These are phyloP conservation scores for Onychostruthus taczanowskii DNA, from an alignment of 2,113 vertebrate genomes.

Conservation along the genomic window DNA sequence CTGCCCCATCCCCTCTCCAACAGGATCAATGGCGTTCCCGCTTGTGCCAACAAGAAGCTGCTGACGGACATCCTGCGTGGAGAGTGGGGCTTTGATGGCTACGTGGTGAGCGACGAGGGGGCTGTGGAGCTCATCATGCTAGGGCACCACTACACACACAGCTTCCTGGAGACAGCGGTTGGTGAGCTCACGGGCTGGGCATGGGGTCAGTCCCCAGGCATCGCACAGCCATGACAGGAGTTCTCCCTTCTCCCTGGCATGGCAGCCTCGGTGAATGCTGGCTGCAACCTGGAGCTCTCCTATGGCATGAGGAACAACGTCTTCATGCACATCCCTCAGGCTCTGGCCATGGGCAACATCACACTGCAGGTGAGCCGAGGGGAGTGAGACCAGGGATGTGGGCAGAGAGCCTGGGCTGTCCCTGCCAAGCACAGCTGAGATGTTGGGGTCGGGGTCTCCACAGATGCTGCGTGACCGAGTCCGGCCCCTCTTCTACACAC, in stretches of 20 bases:
- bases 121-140: constrained; percentile 68
- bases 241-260: neutral
- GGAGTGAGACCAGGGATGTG: fast-evolving
- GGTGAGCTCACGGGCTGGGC: neutral
- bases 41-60: constrained; percentile 69
- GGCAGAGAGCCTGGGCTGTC: neutral
- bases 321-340: constrained; percentile 52
- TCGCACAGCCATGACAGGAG: fast-evolving
- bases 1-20: neutral
- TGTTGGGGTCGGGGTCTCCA: neutral
- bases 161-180: constrained; percentile 54
- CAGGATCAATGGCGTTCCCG: constrained; percentile 64
- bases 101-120: constrained; percentile 69
- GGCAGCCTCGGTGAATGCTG: constrained; percentile 42
- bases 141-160: constrained; percentile 52
- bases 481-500: constrained; percentile 65
- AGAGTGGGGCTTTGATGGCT: constrained; percentile 70
- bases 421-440: fast-evolving
- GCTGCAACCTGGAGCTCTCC: constrained; percentile 69
- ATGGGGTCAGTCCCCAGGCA: fast-evolving
- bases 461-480: constrained; percentile 55
- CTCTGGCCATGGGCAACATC: constrained; percentile 63
- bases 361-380: constrained; percentile 19
- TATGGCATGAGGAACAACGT: constrained; percentile 27
- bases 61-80: constrained; percentile 60